Evolutionary conservation across 2,113 vertebrate genomes (phyloP).

Genomic region (Ranitomeya imitator): DNA sequence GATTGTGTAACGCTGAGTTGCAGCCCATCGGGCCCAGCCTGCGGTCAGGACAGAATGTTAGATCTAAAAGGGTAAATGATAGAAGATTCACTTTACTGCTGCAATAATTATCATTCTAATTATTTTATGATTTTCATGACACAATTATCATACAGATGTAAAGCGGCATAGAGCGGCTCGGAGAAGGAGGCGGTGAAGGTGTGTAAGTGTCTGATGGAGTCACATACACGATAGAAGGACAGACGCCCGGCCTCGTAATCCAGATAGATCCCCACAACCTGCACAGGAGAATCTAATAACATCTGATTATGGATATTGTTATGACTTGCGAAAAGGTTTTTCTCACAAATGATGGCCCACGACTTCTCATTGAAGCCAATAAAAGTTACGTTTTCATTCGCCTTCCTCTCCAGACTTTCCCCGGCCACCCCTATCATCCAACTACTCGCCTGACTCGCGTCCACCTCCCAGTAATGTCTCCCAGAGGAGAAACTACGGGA

Average conservation of each 20-base stretch:
- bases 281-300: background rate
- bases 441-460: background rate
- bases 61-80: too few relatives aligned
- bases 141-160: background rate
- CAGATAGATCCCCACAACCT: too few relatives aligned
- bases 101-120: background rate
- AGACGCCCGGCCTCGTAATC: too few relatives aligned
- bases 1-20: too few relatives aligned
- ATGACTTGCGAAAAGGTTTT: too few relatives aligned
- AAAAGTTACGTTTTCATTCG: background rate
- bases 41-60: too few relatives aligned
- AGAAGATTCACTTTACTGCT: too few relatives aligned
- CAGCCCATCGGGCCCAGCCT: too few relatives aligned
- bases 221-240: constrained; percentile 17
- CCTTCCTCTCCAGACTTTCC: constrained; percentile 34
- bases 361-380: constrained; percentile 34
- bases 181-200: background rate
- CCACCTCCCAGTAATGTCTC: background rate
- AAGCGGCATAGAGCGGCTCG: background rate
- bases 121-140: background rate
- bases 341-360: too few relatives aligned
- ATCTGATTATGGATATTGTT: background rate
- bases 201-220: constrained; percentile 6
- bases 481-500: constrained; percentile 11
- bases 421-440: constrained; percentile 37